Conservation (phyloP, 2,113 vertebrate species). For the Globicephala melas region DNA sequence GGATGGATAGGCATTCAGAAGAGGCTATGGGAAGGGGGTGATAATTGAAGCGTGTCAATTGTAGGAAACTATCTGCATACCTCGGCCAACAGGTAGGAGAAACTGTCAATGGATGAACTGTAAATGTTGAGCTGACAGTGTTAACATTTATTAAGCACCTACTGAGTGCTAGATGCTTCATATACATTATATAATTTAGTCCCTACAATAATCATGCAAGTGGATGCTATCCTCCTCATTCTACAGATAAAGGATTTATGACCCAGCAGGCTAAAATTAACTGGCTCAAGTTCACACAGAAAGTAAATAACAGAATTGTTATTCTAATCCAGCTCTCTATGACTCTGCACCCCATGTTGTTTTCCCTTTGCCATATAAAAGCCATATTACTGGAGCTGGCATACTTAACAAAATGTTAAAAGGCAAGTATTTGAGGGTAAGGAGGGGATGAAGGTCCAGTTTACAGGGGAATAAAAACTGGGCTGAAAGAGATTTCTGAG, state of each 20-base stretch:
- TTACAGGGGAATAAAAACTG: background rate
- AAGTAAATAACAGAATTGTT: background rate
- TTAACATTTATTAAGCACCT: conserved; percentile 5
- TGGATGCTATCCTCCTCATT: background rate
- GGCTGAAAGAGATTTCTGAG: background rate
- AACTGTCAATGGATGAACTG: background rate
- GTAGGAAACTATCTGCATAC: background rate
- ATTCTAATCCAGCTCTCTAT: background rate
- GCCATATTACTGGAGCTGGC: background rate
- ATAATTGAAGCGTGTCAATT: background rate
- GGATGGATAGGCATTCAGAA: background rate
- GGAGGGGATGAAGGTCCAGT: background rate
- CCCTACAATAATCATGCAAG: background rate
- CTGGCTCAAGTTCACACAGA: background rate
- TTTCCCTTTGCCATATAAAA: background rate
- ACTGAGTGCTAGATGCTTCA: background rate
- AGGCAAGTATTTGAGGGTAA: background rate
- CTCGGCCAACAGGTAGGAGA: background rate
- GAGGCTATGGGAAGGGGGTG: background rate
- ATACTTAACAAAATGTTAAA: conserved; percentile 21
- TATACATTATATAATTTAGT: background rate
- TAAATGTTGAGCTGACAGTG: conserved; percentile 1
- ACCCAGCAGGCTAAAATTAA: background rate
- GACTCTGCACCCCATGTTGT: background rate
- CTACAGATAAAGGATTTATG: conserved; percentile 5